A percentile compares a stretch with the other conserved stretches of the same genome.
phyloP scores from a whole-genome alignment of 2,888 invertebrate genomes.

The Pseudococcus viburni region DNA sequence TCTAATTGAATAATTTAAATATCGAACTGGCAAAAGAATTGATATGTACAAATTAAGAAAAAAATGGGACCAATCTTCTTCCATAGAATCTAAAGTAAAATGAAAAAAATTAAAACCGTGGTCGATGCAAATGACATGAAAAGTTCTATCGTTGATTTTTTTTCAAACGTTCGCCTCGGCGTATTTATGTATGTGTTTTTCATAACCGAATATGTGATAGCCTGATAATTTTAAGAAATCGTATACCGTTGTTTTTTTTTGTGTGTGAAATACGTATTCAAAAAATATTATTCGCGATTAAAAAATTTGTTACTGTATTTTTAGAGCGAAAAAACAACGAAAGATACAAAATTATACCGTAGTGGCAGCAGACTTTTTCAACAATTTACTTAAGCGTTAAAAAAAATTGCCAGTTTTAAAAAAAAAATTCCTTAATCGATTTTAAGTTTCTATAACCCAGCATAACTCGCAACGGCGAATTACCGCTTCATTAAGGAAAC shows the following conservation, averaged over 20 bases:
- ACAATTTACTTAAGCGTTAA: not conserved
- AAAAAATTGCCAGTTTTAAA: slow-evolving; percentile 14
- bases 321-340: not conserved
- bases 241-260: not conserved
- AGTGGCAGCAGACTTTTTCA: not conserved
- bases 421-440: not conserved
- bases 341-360: not conserved
- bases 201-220: slow-evolving; percentile 39
- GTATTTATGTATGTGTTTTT: slow-evolving; percentile 21
- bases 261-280: not conserved
- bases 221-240: slow-evolving; percentile 36
- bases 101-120: not conserved
- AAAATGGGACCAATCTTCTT: slow-evolving; percentile 42
- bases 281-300: not conserved
- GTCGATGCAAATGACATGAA: not conserved
- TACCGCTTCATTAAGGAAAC: too few species aligned
- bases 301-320: not conserved
- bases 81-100: slow-evolving; percentile 12
- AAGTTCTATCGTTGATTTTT: not conserved
- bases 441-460: too few species aligned
- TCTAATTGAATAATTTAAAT: not conserved
- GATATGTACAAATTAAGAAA: slow-evolving; percentile 32
- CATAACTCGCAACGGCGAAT: too few species aligned
- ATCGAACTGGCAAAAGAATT: not conserved
- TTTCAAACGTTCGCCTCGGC: not conserved